Percentiles rank a stretch among this genome's conserved stretches.
These are phyloP conservation scores for Penaeus indicus DNA, from an alignment of 1,140 invertebrate genomes.

Conservation along the genomic window DNA sequence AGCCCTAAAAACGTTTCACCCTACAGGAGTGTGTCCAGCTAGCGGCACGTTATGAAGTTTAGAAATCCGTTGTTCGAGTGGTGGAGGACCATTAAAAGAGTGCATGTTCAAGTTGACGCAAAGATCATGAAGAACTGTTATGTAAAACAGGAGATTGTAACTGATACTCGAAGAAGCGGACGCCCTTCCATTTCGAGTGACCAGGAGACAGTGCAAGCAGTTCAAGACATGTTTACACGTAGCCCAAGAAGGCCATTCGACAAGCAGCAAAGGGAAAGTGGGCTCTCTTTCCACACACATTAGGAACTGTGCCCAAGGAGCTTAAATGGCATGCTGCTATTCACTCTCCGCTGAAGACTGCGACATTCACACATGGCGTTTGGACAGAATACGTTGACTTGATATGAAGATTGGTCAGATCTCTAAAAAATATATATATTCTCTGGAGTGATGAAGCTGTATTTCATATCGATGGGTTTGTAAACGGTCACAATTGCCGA, in stretches of 20 bases:
- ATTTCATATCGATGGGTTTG: background rate
- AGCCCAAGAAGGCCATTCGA: background rate
- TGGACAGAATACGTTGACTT: background rate
- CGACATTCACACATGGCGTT: too few relatives aligned
- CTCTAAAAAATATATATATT: slow-evolving; percentile 16
- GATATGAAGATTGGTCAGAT: background rate
- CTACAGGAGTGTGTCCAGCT: too few relatives aligned
- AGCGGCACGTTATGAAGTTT: too few relatives aligned
- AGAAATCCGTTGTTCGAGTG: too few relatives aligned
- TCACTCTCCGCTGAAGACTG: background rate
- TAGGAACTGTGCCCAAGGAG: background rate
- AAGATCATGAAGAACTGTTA: too few relatives aligned
- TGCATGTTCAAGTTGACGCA: too few relatives aligned
- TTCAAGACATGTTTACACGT: too few relatives aligned
- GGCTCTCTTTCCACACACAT: background rate
- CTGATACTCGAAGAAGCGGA: background rate
- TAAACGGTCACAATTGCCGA: background rate
- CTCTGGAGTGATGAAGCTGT: background rate
- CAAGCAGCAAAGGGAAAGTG: background rate
- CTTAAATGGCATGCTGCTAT: background rate
- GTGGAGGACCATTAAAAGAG: too few relatives aligned
- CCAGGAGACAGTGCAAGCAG: too few relatives aligned
- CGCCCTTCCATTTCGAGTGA: background rate
- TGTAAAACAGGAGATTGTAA: too few relatives aligned
- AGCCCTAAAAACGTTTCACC: too few relatives aligned